Evolutionary conservation across 1,140 invertebrate species (phyloP).

Genomic region (Cataglyphis hispanica): DNA sequence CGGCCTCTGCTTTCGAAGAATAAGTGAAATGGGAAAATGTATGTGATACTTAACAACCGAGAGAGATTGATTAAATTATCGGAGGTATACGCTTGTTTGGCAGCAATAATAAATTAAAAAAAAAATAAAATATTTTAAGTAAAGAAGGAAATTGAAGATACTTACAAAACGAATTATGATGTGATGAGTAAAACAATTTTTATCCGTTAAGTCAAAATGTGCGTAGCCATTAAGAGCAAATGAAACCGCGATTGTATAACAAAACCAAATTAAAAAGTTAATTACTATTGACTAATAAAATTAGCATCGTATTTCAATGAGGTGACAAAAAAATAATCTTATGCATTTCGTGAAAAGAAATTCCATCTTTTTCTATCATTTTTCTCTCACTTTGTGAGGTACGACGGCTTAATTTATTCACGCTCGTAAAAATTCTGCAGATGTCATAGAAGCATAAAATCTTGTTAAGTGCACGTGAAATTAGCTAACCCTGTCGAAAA

Average conservation of each 20-base stretch:
- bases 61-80: constrained; percentile 27
- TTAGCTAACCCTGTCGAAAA: constrained; percentile 39
- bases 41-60: constrained; percentile 11
- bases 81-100: constrained; percentile 22
- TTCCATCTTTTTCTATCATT: constrained; percentile 1
- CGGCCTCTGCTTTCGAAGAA: neutral
- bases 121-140: constrained; percentile 27
- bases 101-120: constrained; percentile 32
- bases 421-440: constrained; percentile 50
- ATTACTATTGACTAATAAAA: constrained; percentile 30
- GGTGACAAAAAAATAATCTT: constrained; percentile 14
- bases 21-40: constrained; percentile 14
- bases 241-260: constrained; percentile 25
- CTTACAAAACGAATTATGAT: constrained; percentile 20
- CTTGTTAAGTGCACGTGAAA: constrained; percentile 39
- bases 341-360: neutral
- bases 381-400: neutral
- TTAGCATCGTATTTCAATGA: constrained; percentile 17
- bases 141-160: constrained; percentile 3
- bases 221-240: constrained; percentile 27
- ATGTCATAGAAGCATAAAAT: constrained; percentile 9
- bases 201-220: neutral
- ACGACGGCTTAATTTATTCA: constrained; percentile 36
- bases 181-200: constrained; percentile 36
- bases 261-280: constrained; percentile 45